A percentile compares a stretch with the other conserved stretches of the same genome.
These are phyloP conservation scores for Antitype chi DNA, from an alignment of 2,888 invertebrate genomes.

Conservation along the genomic window DNA sequence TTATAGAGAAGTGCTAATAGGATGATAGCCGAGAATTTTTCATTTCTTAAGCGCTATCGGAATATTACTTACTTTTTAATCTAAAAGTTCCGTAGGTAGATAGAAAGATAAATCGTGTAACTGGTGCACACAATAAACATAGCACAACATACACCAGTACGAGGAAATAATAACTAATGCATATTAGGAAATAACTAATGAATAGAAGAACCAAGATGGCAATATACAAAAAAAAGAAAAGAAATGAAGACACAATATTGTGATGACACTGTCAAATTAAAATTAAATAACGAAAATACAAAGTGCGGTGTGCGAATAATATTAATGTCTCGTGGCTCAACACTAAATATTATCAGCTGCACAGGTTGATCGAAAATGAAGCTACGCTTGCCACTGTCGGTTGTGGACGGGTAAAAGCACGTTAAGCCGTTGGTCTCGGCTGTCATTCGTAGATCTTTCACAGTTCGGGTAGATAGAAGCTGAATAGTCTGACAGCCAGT, in stretches of 20 bases:
- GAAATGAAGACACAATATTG: no score
- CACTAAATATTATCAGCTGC: background rate
- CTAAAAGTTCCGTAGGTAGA: background rate
- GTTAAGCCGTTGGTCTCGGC: background rate
- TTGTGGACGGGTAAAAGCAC: no score
- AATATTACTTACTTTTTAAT: background rate
- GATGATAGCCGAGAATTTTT: slow-evolving; percentile 34
- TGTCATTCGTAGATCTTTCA: background rate
- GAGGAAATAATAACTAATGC: no score
- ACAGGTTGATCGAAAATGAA: background rate
- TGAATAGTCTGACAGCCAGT: background rate
- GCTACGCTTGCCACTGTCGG: background rate
- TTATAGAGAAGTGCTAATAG: slow-evolving; percentile 45
- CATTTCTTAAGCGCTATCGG: slow-evolving; percentile 16
- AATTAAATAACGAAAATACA: no score
- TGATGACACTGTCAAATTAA: no score
- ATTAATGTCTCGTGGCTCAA: no score
- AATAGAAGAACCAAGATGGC: no score
- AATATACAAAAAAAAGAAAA: no score
- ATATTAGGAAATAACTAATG: no score
- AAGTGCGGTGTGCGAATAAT: background rate
- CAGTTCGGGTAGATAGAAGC: background rate
- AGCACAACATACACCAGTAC: no score
- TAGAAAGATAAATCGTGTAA: no score
- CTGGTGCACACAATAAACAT: no score